Evolutionary conservation across 2,113 vertebrate species (phyloP), one percentile per base, ranked within the genome.

Genomic region (Nothocercus julius): DNA sequence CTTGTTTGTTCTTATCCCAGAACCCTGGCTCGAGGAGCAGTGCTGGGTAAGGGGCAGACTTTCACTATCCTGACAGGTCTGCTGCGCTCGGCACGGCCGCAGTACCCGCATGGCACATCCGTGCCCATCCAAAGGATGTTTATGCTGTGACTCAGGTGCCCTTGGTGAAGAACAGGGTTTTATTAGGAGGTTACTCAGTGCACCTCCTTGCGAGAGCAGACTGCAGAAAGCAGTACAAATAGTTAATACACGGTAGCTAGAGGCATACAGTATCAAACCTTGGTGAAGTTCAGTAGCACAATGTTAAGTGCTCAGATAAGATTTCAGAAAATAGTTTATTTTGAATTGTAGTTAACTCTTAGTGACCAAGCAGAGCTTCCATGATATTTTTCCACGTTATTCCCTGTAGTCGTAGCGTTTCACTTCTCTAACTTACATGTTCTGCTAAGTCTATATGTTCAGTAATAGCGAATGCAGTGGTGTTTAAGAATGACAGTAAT

Each of bases 141-240:
- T 6, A 7, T 5, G 62, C 54, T 40, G 49, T 7, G 34, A 18
- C 4, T 13, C 47, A 42, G n/a, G 64, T 61, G 51, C 59, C 32
- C 64, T 45, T 36, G 7, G 45, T 22, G 25, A 32, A 32, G 28
- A 88, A 73, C 5, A 72, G 74, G 66, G 87, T 19, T 96, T 80
- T 85, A 34, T 53, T 92, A 80, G 63, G 84, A 77, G 47, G 63
- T 81, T 28, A 11, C 87, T 87, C 58, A 11, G 56, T 7, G 32
- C 24, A 80, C 64, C 44, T 82, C 93, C 11, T 61, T 34, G 73
- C 63, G 59, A 76, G 82, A 94, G 85, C 24, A 91, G 92, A 87
- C 93, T 96, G 63, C 89, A 96, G 87, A 61, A 95, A 83, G 75
- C n/a, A n/a, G 78, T 87, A 92, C 62, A 91, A 79, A 92, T 27